Evolutionary conservation across 2,113 vertebrate species (phyloP).

Genomic region (Chaenocephalus aceratus): DNA sequence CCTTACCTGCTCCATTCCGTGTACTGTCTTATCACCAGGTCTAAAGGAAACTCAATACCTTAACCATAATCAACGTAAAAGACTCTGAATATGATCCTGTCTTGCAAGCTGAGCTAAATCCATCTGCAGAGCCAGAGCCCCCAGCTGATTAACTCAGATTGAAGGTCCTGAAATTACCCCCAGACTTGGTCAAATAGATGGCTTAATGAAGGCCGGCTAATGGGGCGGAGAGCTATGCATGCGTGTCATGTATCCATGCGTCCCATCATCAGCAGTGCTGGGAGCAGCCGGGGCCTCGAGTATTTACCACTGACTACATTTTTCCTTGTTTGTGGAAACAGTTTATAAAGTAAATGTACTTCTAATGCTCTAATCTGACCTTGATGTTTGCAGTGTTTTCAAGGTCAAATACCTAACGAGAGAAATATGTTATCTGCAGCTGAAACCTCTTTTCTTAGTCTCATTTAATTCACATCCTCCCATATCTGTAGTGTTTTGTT

Average conservation of each 20-base stretch:
- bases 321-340: conserved; percentile 2
- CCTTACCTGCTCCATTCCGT: not conserved
- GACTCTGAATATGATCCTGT: conserved; percentile 14
- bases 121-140: conserved; percentile 2
- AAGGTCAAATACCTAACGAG: not conserved
- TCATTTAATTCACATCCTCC: not conserved
- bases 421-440: conserved; percentile 39
- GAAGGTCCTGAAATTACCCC: conserved; percentile 59
- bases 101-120: conserved; percentile 12
- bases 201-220: conserved; percentile 66
- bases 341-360: not conserved
- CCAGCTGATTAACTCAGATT: conserved; percentile 45
- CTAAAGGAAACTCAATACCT: not conserved
- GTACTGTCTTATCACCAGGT: not conserved
- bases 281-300: conserved; percentile 3
- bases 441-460: conserved; percentile 45
- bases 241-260: conserved; percentile 49
- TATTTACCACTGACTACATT: not conserved
- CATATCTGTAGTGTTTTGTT: conserved; percentile 37
- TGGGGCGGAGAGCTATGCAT: conserved; percentile 60
- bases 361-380: conserved; percentile 4
- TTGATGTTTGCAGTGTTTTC: conserved; percentile 17
- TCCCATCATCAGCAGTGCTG: conserved; percentile 25
- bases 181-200: conserved; percentile 63
- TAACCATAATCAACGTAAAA: conserved; percentile 5